Base-by-base conservation (phyloP, 2,113 vertebrate genomes). In the Cervus canadensis region DNA sequence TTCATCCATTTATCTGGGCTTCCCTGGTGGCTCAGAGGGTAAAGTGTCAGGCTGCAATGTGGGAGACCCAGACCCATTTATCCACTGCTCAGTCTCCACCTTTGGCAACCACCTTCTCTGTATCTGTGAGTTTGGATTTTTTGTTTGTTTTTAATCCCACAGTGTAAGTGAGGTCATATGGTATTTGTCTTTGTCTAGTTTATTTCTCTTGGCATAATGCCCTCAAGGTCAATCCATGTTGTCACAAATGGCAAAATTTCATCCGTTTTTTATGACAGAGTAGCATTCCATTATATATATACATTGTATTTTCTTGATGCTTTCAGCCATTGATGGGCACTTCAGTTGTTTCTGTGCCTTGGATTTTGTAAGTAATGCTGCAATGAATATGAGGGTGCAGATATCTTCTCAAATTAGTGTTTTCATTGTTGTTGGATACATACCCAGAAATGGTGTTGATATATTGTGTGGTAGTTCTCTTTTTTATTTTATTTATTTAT, bases 381-480 rank as follows among this genome's bases (percentile, higher is more conserved):
- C 76, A 11, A 0, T 13, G 64, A 62, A 43, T 12, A 4, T 8
- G 7, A 81, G 43, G 33, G 33, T 26, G 43, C 64, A 40, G 19
- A 1, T 5, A 26, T 6, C 33, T 60, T 52, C 33, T 19, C 54
- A 1, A 74, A 6, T 33, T 30, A 17, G 25, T 17, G 13, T 33
- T 84, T 74, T 84, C 7, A 1, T 85, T 62, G 74, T 85, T 56
- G 52, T 78, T 7, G 11, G 56, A 6, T 54, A 14, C 7, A 30
- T 12, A 10, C 11, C 21, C 76, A 25, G 81, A 54, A 28, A 11
- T 4, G 19, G 40, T 14, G 7, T 30, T 28, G 19, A 45, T 11
- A 45, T 33, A 25, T 23, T 0, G 0, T 10, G 3, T 7, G 45
- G 26, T 23, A 16, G 12, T 48, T 90, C 14, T 43, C 0, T 3